Conservation (phyloP, 1,140 invertebrate genomes). For the Rhagoletis zephyria region DNA sequence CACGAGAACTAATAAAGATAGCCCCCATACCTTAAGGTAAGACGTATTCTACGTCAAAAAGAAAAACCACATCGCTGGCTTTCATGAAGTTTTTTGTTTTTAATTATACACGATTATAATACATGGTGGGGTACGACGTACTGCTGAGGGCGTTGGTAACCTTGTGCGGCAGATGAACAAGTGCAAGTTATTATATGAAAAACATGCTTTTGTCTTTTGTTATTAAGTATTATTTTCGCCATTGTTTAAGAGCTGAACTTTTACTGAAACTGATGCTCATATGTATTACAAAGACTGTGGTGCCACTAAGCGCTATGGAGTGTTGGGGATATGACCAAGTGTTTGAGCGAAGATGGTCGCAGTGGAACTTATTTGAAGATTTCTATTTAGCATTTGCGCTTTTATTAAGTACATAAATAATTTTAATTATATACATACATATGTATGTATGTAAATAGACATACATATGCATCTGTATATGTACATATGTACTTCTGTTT, state of each 20-base stretch:
- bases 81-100: not conserved
- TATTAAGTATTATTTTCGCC: not conserved
- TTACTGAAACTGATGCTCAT: constrained; percentile 3
- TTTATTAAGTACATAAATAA: not conserved
- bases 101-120: not conserved
- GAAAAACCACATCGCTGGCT: not conserved
- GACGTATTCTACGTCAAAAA: too few species aligned
- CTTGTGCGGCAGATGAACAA: constrained; percentile 48
- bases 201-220: not conserved
- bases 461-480: too few species aligned
- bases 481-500: too few species aligned
- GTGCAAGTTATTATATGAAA: constrained; percentile 36
- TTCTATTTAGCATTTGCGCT: not conserved
- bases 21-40: too few species aligned
- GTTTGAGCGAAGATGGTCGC: not conserved
- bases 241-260: constrained; percentile 22
- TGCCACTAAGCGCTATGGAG: not conserved
- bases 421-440: too few species aligned
- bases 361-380: not conserved
- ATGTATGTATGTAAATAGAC: too few species aligned
- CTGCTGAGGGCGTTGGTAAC: constrained; percentile 37
- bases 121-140: not conserved
- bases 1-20: too few species aligned
- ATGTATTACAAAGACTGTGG: not conserved
- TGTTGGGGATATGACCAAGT: not conserved